Conservation (phyloP, 2,888 invertebrate species). For the Meta bourneti region DNA sequence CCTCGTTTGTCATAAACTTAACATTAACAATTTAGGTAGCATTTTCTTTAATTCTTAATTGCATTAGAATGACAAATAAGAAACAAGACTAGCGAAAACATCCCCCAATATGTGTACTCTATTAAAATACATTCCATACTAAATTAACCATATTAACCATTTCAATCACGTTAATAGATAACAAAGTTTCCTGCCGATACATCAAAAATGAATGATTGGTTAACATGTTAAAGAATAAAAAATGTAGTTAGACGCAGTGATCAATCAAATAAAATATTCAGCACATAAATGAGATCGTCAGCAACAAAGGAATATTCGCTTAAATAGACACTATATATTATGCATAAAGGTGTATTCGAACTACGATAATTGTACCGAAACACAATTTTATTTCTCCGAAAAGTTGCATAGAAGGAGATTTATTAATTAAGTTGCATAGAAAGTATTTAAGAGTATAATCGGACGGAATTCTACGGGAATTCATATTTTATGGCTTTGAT, state of each 20-base stretch:
- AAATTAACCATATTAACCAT: neutral
- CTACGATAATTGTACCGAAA: neutral
- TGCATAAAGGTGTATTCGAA: neutral
- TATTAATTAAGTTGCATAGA: too few species aligned
- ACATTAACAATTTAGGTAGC: neutral
- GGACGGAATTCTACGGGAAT: too few species aligned
- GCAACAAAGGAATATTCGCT: neutral
- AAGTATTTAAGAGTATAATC: too few species aligned
- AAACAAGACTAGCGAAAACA: neutral
- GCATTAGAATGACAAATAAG: neutral
- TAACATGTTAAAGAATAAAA: neutral
- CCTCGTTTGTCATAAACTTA: neutral
- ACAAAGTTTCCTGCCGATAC: neutral
- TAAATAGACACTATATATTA: neutral
- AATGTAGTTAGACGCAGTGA: neutral
- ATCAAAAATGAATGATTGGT: neutral
- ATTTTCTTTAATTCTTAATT: neutral
- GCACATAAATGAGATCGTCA: neutral
- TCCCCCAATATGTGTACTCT: neutral
- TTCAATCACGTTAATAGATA: neutral
- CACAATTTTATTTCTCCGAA: too few species aligned
- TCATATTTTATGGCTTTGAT: too few species aligned
- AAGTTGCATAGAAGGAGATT: too few species aligned
- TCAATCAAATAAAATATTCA: neutral
- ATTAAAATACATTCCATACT: neutral